Percentiles rank a stretch among this genome's conserved stretches.
These are phyloP conservation scores for Coilia nasus DNA, from an alignment of 2,797 vertebrate genomes.

Conservation along the genomic window DNA sequence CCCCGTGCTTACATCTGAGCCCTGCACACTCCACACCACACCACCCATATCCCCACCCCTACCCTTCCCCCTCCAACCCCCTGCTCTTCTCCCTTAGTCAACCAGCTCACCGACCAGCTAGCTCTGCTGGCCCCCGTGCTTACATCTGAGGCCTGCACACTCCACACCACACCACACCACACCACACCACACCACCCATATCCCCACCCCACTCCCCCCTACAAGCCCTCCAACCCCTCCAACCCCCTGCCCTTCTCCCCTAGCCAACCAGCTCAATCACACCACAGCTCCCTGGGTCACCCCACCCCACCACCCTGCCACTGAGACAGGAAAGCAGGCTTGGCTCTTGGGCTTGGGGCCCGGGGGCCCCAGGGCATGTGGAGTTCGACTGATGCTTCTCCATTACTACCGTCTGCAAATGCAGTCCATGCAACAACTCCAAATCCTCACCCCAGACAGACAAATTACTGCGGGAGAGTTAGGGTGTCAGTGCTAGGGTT, in stretches of 20 bases:
- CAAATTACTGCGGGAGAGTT: too few relatives aligned
- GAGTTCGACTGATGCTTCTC: background rate
- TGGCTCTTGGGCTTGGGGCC: background rate
- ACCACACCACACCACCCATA: background rate
- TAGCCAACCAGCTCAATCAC: background rate
- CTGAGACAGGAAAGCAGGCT: background rate
- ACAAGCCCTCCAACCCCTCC: background rate
- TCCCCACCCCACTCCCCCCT: background rate
- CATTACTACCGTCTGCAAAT: too few relatives aligned
- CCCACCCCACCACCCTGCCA: background rate
- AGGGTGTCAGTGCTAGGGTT: too few relatives aligned
- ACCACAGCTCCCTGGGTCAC: background rate
- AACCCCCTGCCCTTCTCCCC: background rate
- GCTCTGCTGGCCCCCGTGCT: background rate
- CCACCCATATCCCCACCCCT: background rate
- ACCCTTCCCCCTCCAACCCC: background rate
- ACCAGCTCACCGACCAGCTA: background rate
- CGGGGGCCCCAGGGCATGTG: background rate
- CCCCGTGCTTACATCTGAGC: slow-evolving; percentile 5
- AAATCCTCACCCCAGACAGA: too few relatives aligned
- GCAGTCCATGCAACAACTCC: too few relatives aligned
- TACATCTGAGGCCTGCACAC: slow-evolving; percentile 12
- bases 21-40: background rate
- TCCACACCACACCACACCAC: background rate
- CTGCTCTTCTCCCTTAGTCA: background rate